Percentiles rank a stretch among this genome's conserved stretches.
These are phyloP conservation scores for Pangasius larnaudii DNA, from an alignment of 2,797 vertebrate species.

Conservation along the genomic window DNA sequence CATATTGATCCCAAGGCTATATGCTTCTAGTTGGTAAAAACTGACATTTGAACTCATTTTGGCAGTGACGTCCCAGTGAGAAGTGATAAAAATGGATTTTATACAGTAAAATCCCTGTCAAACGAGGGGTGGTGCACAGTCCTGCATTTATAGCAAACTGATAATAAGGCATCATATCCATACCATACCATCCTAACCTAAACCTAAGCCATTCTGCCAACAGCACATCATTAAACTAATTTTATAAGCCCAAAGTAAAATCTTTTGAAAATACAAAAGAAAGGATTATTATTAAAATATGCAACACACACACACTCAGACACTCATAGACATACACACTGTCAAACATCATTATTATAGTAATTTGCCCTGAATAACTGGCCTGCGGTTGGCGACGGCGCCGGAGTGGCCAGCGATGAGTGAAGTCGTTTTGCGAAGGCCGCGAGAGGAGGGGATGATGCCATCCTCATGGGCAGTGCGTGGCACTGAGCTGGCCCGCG, in stretches of 20 bases:
- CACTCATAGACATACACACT: neutral
- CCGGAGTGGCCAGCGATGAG: constrained; percentile 82
- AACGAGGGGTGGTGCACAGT: neutral
- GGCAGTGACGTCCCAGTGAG: neutral
- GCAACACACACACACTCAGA: neutral
- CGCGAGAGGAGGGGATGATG: constrained; percentile 69
- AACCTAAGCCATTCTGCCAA: constrained; percentile 3
- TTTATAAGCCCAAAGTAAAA: neutral
- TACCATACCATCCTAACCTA: too few relatives aligned
- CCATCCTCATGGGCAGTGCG: constrained; percentile 87
- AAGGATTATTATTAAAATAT: neutral
- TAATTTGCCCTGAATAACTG: constrained; percentile 26
- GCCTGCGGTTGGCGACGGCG: constrained; percentile 86
- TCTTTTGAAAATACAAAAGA: neutral
- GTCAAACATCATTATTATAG: neutral
- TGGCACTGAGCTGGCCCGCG: constrained; percentile 92
- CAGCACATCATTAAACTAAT: neutral
- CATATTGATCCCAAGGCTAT: neutral
- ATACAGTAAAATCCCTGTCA: neutral
- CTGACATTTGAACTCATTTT: neutral
- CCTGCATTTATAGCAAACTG: neutral
- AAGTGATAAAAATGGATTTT: neutral
- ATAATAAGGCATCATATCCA: neutral
- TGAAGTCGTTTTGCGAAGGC: constrained; percentile 87
- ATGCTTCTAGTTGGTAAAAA: neutral